These are phyloP conservation scores for Drosophila nebulosa DNA, from an alignment of 1,140 invertebrate species.

Conservation along the genomic window DNA sequence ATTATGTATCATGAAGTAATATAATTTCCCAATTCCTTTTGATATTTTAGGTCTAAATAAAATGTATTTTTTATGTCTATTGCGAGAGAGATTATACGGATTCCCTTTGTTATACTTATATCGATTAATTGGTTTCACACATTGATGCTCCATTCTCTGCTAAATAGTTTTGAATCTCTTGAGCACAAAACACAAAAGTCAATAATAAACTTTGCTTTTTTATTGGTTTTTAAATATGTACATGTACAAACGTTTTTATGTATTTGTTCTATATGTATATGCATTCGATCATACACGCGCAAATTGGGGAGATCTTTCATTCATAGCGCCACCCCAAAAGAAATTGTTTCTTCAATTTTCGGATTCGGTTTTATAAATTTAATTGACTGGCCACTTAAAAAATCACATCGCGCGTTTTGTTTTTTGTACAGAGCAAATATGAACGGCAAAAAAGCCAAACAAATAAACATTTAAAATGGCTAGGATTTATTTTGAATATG, in stretches of 20 bases:
- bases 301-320: not conserved
- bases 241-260: not conserved
- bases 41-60: no score
- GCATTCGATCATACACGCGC: not conserved
- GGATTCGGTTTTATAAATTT: conserved; percentile 18
- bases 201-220: not conserved
- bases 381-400: conserved; percentile 16
- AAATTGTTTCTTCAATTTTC: conserved; percentile 5
- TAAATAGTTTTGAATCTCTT: no score
- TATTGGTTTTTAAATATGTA: not conserved
- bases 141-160: no score
- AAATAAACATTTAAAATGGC: conserved; percentile 29
- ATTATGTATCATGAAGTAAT: no score
- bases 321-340: not conserved
- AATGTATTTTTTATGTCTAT: no score
- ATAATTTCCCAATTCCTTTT: no score
- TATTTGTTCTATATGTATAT: not conserved
- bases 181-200: not conserved
- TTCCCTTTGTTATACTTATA: no score
- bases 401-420: conserved; percentile 6
- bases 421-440: not conserved
- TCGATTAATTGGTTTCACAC: no score
- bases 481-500: conserved; percentile 1
- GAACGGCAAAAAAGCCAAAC: not conserved
- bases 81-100: no score